Evolutionary conservation across 2,113 vertebrate species (phyloP), one percentile per base, ranked within the genome.

Genomic region (Polypterus senegalus): DNA sequence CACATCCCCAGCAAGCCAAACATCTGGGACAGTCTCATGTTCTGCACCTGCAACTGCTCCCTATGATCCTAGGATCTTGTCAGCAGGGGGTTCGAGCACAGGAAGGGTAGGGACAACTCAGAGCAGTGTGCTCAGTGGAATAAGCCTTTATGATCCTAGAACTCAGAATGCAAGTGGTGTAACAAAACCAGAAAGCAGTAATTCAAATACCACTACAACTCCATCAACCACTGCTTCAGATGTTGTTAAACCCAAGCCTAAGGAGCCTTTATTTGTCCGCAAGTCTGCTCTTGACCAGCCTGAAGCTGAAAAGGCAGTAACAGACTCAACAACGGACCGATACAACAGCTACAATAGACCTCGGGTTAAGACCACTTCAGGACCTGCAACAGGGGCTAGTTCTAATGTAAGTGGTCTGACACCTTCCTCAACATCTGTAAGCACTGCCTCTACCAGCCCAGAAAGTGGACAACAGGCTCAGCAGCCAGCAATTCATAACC

Each of bases 321-420:
- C 11, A 0, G 71, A 87, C 11, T 53, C 80, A 0, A 68, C 79
- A 9, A 88, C 91, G 0, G 92, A 97, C 76, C 76, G 92, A 3
- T 96, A 97, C 73, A 97, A 95, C 76, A 97, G 93, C 58, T 97
- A 97, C 45, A 97, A 96, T 72, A 63, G 93, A 6, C 93, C 92
- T 0, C 80, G 94, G 1, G 84, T 92, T 48, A 96, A 94, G 67
- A 65, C 83, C 0, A 46, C 87, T 0, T 73, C 84, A 0, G 71
- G 87, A 44, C 73, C 88, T 0, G 73, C 77, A 9, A 52, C 79
- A 9, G 52, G 67, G 0, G 64, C 67, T 27, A 27, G 27, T 27
- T 27, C 27, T 27, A 27, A 27, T 27, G 27, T 27, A 27, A 27
- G 10, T 27, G 10, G 54, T 27, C 10, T 27, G 27, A 55, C 54